A percentile compares a stretch with the other conserved stretches of the same genome.
These are phyloP conservation scores for Grammomys dolichurus DNA, from an alignment of 2,113 vertebrate genomes.

Conservation along the genomic window DNA sequence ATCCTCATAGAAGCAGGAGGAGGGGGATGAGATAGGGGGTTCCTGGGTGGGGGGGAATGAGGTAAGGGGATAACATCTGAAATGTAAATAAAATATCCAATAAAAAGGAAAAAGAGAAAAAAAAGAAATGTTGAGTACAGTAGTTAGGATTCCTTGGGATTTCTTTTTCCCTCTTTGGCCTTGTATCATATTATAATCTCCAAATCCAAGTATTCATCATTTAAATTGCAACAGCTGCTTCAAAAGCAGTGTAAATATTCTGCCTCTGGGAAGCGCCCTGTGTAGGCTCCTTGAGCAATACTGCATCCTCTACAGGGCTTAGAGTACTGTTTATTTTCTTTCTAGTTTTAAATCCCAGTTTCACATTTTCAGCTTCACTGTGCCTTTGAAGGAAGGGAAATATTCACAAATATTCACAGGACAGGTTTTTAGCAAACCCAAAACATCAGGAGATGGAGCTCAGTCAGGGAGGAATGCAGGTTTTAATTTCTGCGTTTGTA, in stretches of 20 bases:
- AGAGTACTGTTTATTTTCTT: constrained; percentile 33
- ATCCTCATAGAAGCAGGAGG: no score
- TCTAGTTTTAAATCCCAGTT: constrained; percentile 23
- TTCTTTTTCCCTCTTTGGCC: neutral
- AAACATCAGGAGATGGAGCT: neutral
- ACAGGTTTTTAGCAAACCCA: neutral
- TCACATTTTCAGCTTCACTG: constrained; percentile 21
- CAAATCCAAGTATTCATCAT: neutral
- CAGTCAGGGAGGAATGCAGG: neutral
- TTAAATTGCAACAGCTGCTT: constrained; percentile 58
- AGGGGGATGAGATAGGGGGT: no score
- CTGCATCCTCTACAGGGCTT: neutral
- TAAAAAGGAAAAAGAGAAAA: no score
- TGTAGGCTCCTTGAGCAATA: neutral
- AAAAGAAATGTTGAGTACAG: neutral
- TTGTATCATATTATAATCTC: neutral
- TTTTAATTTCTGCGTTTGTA: neutral
- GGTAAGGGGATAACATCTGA: no score
- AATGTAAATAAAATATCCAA: no score
- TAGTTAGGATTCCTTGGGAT: constrained; percentile 1
- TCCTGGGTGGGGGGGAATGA: no score
- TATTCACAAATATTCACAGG: neutral
- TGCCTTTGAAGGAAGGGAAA: constrained; percentile 18
- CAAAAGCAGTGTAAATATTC: neutral
- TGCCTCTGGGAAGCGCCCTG: neutral